Percentiles rank a stretch among this genome's conserved stretches.
phyloP scores from a whole-genome alignment of 2,888 invertebrate species.

The Thumatha senex region DNA sequence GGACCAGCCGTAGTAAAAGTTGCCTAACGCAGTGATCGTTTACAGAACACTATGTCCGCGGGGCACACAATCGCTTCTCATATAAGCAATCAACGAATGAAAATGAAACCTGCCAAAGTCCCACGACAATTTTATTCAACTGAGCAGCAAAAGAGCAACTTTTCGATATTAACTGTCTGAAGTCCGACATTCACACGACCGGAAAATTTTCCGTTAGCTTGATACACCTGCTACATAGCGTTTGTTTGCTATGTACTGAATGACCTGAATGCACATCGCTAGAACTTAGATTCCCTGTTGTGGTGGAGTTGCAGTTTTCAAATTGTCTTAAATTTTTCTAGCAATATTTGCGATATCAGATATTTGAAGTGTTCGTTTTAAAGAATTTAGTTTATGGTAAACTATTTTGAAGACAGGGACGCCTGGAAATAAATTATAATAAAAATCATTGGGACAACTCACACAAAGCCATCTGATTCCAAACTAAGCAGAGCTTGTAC shows the following conservation, averaged over 20 bases:
- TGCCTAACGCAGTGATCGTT: too few relatives aligned
- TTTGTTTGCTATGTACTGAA: not conserved
- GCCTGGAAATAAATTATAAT: too few relatives aligned
- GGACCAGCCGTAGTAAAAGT: too few relatives aligned
- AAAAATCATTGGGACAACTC: too few relatives aligned
- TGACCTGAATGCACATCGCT: not conserved
- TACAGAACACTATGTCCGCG: too few relatives aligned
- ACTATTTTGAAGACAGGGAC: too few relatives aligned
- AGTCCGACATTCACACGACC: constrained; percentile 4
- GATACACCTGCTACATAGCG: constrained; percentile 2
- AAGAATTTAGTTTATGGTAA: too few relatives aligned
- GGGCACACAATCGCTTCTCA: too few relatives aligned
- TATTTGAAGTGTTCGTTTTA: constrained; percentile 26
- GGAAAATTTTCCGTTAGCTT: constrained; percentile 4
- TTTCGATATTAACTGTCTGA: not conserved
- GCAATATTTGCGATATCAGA: constrained; percentile 4
- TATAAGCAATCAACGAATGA: too few relatives aligned
- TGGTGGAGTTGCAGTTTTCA: not conserved
- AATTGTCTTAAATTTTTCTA: not conserved
- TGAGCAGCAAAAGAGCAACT: not conserved
- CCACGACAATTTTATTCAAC: not conserved
- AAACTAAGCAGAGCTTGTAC: too few relatives aligned
- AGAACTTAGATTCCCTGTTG: not conserved
- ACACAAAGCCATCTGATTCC: too few relatives aligned
- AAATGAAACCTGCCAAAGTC: too few relatives aligned